These are phyloP conservation scores for Naso thynnoides DNA, from an alignment of 2,797 vertebrate genomes.

Conservation along the genomic window DNA sequence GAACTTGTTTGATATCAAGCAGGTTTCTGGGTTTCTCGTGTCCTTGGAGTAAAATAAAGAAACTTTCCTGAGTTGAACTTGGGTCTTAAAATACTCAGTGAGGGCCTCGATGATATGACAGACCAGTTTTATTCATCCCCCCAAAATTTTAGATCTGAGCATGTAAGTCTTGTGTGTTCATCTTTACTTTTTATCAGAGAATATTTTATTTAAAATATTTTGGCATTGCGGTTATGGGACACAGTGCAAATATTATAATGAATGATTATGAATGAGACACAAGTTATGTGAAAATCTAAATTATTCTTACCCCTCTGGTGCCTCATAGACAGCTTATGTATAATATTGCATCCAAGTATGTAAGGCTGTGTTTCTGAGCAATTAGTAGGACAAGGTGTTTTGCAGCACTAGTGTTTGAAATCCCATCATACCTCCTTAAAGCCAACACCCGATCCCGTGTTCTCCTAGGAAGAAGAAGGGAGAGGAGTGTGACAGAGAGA, in stretches of 20 bases:
- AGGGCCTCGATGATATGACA: neutral
- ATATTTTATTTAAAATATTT: neutral
- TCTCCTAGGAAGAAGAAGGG: constrained; percentile 33
- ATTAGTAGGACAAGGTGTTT: constrained; percentile 59
- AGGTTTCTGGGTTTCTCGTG: neutral
- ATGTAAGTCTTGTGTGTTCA: neutral
- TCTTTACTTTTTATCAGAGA: neutral
- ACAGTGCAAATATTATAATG: neutral
- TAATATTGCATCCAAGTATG: constrained; percentile 35
- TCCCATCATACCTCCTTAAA: constrained; percentile 53
- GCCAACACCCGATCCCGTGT: constrained; percentile 60
- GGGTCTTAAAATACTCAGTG: neutral
- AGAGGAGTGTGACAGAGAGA: constrained; percentile 41
- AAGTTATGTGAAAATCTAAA: constrained; percentile 38
- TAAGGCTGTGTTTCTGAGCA: constrained; percentile 49
- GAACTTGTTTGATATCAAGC: neutral
- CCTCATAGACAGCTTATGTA: constrained; percentile 21
- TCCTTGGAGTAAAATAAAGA: neutral
- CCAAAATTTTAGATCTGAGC: neutral
- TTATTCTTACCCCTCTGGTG: neutral
- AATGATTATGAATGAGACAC: constrained; percentile 15
- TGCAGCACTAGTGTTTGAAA: constrained; percentile 48
- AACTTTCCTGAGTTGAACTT: neutral
- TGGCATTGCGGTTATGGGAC: neutral
- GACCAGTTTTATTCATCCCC: neutral